phyloP scores from a whole-genome alignment of 1,140 invertebrate species.

The Parapsyche elsis region DNA sequence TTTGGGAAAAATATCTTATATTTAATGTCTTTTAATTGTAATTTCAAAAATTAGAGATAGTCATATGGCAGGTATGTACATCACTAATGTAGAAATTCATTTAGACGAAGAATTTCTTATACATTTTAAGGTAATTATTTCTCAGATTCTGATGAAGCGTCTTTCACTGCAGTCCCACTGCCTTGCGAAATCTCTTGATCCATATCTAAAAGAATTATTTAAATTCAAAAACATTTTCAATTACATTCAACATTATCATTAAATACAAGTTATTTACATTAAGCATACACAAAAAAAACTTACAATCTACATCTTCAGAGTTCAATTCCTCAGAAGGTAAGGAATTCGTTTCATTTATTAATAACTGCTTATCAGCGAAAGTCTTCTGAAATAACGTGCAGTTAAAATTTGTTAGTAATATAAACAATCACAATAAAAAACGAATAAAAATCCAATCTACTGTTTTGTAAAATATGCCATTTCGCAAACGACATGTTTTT shows the following conservation, averaged over 20 bases:
- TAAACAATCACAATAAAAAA: background rate
- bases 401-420: conserved; percentile 40
- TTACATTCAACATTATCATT: background rate
- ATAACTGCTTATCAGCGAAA: conserved; percentile 31
- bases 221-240: background rate
- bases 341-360: conserved; percentile 43
- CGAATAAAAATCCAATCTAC: background rate
- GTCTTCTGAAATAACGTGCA: conserved; percentile 50
- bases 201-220: conserved; percentile 19
- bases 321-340: conserved; percentile 43
- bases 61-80: background rate
- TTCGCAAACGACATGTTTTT: background rate
- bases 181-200: conserved; percentile 23
- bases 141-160: background rate
- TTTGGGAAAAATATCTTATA: no score
- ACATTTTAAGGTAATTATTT: background rate
- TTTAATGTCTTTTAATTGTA: no score
- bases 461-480: background rate
- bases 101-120: background rate
- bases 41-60: background rate
- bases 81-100: conserved; percentile 13
- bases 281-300: background rate
- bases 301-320: conserved; percentile 44
- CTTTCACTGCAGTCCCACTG: conserved; percentile 16
- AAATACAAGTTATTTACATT: background rate